These are phyloP conservation scores for Yponomeuta plumbellus DNA, from an alignment of 2,888 invertebrate species.

Conservation along the genomic window DNA sequence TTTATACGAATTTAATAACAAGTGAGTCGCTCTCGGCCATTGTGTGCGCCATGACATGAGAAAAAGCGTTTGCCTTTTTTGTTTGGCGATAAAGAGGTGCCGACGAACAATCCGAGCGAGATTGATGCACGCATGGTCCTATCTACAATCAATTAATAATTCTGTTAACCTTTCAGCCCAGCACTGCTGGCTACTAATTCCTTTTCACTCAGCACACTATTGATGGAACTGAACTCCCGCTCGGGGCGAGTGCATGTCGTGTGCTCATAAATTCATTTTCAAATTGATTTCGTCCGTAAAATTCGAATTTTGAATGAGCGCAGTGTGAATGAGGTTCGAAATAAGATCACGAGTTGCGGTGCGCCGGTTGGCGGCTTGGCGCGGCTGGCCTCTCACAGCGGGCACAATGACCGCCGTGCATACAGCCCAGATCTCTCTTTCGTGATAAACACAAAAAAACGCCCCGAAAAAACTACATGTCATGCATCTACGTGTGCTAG, in stretches of 20 bases:
- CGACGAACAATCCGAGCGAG: conserved; percentile 64
- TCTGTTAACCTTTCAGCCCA: conserved; percentile 61
- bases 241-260: conserved; percentile 12
- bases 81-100: conserved; percentile 68
- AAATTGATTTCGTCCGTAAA: conserved; percentile 69
- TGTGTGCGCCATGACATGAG: conserved; percentile 63
- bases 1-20: conserved; percentile 77
- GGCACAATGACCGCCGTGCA: conserved; percentile 67
- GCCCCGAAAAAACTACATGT: conserved; percentile 71
- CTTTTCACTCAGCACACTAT: conserved; percentile 33
- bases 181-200: conserved; percentile 45
- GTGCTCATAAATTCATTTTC: conserved; percentile 15
- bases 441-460: conserved; percentile 63
- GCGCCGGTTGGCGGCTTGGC: conserved; percentile 27
- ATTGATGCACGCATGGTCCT: conserved; percentile 65
- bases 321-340: conserved; percentile 59
- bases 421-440: conserved; percentile 62
- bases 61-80: conserved; percentile 61
- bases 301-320: conserved; percentile 68
- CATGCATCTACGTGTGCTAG: conserved; percentile 75
- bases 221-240: not conserved
- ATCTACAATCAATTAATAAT: conserved; percentile 66
- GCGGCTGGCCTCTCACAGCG: conserved; percentile 42
- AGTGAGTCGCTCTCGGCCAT: conserved; percentile 63
- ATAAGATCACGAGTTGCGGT: conserved; percentile 59